Conservation (phyloP, 92 coral and sea anemone species). For the Zoanthus gigantus region DNA sequence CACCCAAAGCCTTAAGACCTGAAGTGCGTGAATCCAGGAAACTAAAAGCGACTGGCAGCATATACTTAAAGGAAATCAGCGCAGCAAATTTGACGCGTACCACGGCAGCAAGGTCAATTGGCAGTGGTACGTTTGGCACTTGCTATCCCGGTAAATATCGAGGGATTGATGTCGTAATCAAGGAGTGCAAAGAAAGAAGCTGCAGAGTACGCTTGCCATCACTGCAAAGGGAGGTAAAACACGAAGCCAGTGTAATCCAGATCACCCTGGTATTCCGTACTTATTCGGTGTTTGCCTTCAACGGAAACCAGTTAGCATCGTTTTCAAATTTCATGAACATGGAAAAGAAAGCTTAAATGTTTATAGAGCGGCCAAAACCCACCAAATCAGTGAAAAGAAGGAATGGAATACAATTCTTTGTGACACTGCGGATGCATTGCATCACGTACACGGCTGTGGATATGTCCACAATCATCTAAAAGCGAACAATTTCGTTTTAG, state of each 20-base stretch:
- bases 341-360: conserved; percentile 41
- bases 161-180: conserved; percentile 51
- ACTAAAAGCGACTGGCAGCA: conserved; percentile 8
- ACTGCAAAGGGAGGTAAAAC: conserved; percentile 31
- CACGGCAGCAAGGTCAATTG: conserved; percentile 25
- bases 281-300: conserved; percentile 48
- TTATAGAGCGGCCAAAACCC: conserved; percentile 51
- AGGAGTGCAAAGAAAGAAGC: conserved; percentile 40
- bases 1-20: conserved; percentile 2
- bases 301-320: conserved; percentile 41
- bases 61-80: conserved; percentile 6
- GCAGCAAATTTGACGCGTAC: conserved; percentile 34
- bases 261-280: conserved; percentile 58
- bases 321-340: conserved; percentile 60
- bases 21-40: conserved; percentile 11
- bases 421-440: conserved; percentile 53
- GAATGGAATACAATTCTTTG: conserved; percentile 53
- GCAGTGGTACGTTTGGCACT: conserved; percentile 58
- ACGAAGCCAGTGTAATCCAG: conserved; percentile 36
- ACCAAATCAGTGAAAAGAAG: background rate
- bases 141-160: conserved; percentile 60
- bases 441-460: conserved; percentile 42
- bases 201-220: background rate
- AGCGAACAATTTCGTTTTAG: background rate
- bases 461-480: background rate